A percentile compares a stretch with the other conserved stretches of the same genome.
These are phyloP conservation scores for Heliopora coerulea DNA, from an alignment of 92 coral and sea anemone genomes.

Conservation along the genomic window DNA sequence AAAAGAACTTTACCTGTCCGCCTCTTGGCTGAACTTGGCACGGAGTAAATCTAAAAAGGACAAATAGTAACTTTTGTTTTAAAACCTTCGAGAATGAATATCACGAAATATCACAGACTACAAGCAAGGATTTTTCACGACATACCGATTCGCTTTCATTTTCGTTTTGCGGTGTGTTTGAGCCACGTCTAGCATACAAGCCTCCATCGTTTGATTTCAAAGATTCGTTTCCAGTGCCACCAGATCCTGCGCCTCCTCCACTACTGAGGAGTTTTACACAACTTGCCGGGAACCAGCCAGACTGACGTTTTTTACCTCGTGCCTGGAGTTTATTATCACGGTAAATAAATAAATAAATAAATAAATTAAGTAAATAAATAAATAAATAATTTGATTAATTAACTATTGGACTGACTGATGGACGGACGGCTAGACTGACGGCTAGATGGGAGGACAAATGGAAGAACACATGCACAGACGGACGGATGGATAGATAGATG, in stretches of 20 bases:
- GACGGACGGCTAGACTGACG: neutral
- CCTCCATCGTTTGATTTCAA: conserved; percentile 14
- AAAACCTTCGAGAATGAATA: neutral
- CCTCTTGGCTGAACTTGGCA: conserved; percentile 49
- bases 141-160: neutral
- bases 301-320: conserved; percentile 98
- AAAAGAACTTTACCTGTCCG: conserved; percentile 12
- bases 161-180: neutral
- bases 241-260: too few species aligned
- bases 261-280: conserved; percentile 90
- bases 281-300: conserved; percentile 86
- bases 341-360: neutral
- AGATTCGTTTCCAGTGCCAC: conserved; percentile 29
- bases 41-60: conserved; percentile 58
- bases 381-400: neutral
- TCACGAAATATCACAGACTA: neutral
- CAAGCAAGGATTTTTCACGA: neutral
- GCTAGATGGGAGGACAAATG: neutral
- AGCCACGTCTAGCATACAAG: neutral
- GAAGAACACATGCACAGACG: neutral
- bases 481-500: neutral
- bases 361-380: neutral
- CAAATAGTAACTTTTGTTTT: neutral
- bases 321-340: conserved; percentile 55
- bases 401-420: too few species aligned